Conservation (phyloP, 1,140 invertebrate genomes). For the Protaetia brevitarsis region DNA sequence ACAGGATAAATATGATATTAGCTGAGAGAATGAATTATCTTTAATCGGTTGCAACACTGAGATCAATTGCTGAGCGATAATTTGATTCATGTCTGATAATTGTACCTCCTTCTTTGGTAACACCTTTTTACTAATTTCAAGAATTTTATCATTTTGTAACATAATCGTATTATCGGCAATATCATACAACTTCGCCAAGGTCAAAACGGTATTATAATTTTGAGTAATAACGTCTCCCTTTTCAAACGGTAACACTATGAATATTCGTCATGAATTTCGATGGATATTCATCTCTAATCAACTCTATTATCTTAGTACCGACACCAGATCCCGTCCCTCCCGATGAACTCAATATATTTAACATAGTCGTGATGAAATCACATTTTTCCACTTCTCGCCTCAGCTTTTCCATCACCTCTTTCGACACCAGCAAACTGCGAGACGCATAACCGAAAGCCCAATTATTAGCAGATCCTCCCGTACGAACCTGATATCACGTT, state of each 20-base stretch:
- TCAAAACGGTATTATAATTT: constrained; percentile 55
- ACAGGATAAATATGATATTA: constrained; percentile 47
- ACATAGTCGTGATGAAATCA: constrained; percentile 54
- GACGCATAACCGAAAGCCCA: constrained; percentile 54
- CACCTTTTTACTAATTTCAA: constrained; percentile 45
- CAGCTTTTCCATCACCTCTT: constrained; percentile 52
- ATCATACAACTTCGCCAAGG: constrained; percentile 51
- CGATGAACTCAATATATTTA: constrained; percentile 59
- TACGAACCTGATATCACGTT: constrained; percentile 49
- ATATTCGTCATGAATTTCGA: constrained; percentile 55
- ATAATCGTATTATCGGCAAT: constrained; percentile 48
- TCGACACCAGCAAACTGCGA: constrained; percentile 51
- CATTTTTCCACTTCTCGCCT: constrained; percentile 56
- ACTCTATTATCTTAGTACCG: constrained; percentile 57
- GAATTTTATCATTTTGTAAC: constrained; percentile 53
- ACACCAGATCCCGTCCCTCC: constrained; percentile 68
- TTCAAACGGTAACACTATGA: constrained; percentile 51
- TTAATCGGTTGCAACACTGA: constrained; percentile 50
- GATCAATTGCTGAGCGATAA: constrained; percentile 52
- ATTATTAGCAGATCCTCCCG: constrained; percentile 57
- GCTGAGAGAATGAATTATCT: constrained; percentile 38
- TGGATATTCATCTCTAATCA: constrained; percentile 56
- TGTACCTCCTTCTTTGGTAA: constrained; percentile 44
- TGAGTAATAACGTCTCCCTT: constrained; percentile 55
- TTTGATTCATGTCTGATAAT: constrained; percentile 50